These are phyloP conservation scores for Eupelmus urozonus DNA, from an alignment of 2,888 invertebrate species.

Conservation along the genomic window DNA sequence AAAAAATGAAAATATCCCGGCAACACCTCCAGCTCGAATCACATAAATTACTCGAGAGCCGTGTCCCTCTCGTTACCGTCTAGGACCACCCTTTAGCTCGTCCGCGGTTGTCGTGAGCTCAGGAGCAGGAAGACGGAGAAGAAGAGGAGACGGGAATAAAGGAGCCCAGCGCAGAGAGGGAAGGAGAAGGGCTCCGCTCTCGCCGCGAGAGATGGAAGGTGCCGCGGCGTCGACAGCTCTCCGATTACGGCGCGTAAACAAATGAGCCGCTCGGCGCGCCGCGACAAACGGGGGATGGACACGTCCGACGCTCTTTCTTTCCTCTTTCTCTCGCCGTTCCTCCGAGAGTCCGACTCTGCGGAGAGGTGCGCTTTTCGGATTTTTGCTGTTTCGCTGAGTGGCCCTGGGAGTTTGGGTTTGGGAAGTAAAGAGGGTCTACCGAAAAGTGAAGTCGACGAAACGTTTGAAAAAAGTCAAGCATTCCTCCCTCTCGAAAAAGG, in stretches of 20 bases:
- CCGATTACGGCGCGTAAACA: constrained; percentile 69
- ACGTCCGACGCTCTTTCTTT: not conserved
- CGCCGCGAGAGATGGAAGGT: constrained; percentile 60
- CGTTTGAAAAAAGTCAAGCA: no score
- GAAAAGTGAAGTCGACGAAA: no score
- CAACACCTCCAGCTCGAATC: no score
- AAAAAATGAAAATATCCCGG: no score
- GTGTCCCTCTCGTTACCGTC: not conserved
- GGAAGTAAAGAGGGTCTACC: no score
- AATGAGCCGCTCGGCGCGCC: constrained; percentile 63
- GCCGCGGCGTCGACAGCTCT: constrained; percentile 67
- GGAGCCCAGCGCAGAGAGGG: no score
- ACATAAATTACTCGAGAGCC: no score
- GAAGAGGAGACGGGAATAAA: constrained; percentile 53
- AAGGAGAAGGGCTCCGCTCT: constrained; percentile 19
- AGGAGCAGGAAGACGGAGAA: constrained; percentile 39
- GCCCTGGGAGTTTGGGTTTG: no score
- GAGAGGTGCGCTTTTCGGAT: no score
- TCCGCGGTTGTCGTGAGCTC: not conserved
- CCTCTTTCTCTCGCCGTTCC: not conserved
- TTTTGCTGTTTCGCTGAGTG: no score
- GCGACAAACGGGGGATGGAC: constrained; percentile 30
- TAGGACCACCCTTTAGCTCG: not conserved
- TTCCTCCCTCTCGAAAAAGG: no score
- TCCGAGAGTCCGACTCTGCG: no score